Conservation (phyloP, 1,140 invertebrate species). For the Periplaneta americana region DNA sequence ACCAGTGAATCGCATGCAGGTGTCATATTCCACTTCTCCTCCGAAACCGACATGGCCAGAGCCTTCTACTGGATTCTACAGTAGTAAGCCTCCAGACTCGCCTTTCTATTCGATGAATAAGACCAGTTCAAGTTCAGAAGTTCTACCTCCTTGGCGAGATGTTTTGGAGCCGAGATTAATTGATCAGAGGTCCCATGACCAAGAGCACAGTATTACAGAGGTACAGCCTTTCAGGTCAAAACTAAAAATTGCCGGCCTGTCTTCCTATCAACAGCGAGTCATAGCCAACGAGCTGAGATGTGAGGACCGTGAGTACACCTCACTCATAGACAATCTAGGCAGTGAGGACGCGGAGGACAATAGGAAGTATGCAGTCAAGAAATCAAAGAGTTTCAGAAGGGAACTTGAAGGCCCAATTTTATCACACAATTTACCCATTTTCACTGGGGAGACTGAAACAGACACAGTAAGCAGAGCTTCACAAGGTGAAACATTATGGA, state of each 20-base stretch:
- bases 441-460: neutral
- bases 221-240: constrained; percentile 24
- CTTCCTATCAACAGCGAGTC: constrained; percentile 40
- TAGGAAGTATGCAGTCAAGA: constrained; percentile 37
- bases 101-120: neutral
- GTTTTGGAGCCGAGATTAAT: neutral
- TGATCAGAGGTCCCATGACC: neutral
- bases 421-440: neutral
- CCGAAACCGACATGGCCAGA: constrained; percentile 15
- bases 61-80: neutral
- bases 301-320: constrained; percentile 1
- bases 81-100: neutral
- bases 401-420: constrained; percentile 35
- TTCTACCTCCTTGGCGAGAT: neutral
- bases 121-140: neutral
- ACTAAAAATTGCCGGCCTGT: constrained; percentile 43
- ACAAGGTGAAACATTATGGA: neutral
- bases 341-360: neutral
- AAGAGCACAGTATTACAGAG: neutral
- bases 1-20: neutral
- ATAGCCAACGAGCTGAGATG: neutral
- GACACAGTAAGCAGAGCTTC: neutral
- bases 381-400: constrained; percentile 59
- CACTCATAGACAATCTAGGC: neutral
- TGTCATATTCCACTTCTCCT: neutral